A percentile compares a stretch with the other conserved stretches of the same genome.
phyloP scores from a whole-genome alignment of 2,113 vertebrate genomes.

The Felis catus region F.catus_Fca126_mat1.0 CM031416.1:53254501-53255000 shows the following conservation, averaged over 20 bases:
- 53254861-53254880: neutral
- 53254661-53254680: too few species aligned
- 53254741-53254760: too few species aligned
- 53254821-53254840: neutral
- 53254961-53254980: neutral
- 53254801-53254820: neutral
- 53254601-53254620: too few species aligned
- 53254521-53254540: neutral
- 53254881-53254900: neutral
- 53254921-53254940: neutral
- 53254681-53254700: too few species aligned
- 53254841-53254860: neutral
- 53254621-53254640: accelerated
- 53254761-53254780: too few species aligned
- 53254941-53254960: neutral
- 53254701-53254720: too few species aligned
- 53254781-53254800: too few species aligned
- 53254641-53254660: too few species aligned
- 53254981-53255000: neutral
- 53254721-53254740: too few species aligned
- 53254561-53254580: neutral
- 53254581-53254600: too few species aligned
- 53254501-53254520: neutral
- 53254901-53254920: neutral
- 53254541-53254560: neutral